phyloP scores from a whole-genome alignment of 1,140 invertebrate genomes.

The Chrysomallon squamiferum region DNA sequence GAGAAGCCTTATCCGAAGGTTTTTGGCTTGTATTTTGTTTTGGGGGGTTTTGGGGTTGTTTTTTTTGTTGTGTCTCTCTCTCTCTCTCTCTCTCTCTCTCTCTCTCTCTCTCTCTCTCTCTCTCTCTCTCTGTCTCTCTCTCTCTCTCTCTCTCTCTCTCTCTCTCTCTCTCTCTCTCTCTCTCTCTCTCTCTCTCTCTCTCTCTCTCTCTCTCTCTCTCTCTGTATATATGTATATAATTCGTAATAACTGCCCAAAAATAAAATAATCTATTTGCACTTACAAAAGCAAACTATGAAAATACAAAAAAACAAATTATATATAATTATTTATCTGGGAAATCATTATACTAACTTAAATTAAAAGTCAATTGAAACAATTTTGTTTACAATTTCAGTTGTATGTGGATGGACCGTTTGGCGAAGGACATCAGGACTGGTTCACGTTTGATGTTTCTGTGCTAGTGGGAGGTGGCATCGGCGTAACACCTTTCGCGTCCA shows the following conservation, averaged over 20 bases:
- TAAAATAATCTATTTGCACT: too few species aligned
- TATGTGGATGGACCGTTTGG: slow-evolving; percentile 96
- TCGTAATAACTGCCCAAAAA: too few species aligned
- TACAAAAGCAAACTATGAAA: too few species aligned
- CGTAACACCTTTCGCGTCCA: slow-evolving; percentile 98
- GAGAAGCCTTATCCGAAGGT: slow-evolving; percentile 80
- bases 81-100: slow-evolving; percentile 13
- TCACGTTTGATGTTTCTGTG: slow-evolving; percentile 80
- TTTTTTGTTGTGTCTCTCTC: too few species aligned
- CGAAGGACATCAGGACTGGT: slow-evolving; percentile 98
- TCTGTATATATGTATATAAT: too few species aligned
- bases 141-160: not conserved
- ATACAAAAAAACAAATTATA: too few species aligned
- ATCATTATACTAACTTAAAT: too few species aligned
- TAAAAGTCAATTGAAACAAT: too few species aligned
- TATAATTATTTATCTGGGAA: too few species aligned
- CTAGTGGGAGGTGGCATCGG: slow-evolving; percentile 99
- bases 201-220: too few species aligned
- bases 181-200: not conserved
- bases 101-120: slow-evolving; percentile 3
- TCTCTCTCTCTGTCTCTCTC: not conserved
- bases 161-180: not conserved
- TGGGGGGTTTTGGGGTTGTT: too few species aligned
- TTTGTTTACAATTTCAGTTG: slow-evolving; percentile 60
- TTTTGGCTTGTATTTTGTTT: not conserved